Percentiles rank a stretch among this genome's conserved stretches.
phyloP scores from a whole-genome alignment of 2,888 invertebrate genomes.

The Brachypalpus laphriformis region DNA sequence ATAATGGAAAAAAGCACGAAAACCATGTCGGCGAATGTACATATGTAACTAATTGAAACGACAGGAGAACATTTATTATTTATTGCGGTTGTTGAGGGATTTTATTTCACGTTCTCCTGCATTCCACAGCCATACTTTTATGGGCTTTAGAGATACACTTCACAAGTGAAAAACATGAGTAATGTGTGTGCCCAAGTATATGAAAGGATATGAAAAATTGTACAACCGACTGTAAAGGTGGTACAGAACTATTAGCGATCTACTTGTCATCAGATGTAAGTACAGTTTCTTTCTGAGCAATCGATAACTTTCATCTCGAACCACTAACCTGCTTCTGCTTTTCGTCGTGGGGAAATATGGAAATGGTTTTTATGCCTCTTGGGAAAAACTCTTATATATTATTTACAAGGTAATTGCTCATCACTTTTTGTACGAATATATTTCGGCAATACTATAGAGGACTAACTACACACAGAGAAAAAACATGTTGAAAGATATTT shows the following conservation, averaged over 20 bases:
- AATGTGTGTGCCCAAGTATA: neutral
- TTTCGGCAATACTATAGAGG: too few relatives aligned
- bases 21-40: neutral
- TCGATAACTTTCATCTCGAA: neutral
- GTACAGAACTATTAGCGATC: too few relatives aligned
- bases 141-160: neutral
- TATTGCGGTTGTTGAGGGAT: constrained; percentile 48
- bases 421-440: neutral
- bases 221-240: too few relatives aligned
- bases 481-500: too few relatives aligned
- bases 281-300: neutral
- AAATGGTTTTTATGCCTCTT: too few relatives aligned
- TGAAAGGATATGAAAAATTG: too few relatives aligned
- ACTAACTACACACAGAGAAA: too few relatives aligned
- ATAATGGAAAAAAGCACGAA: neutral
- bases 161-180: neutral
- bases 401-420: neutral
- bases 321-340: neutral
- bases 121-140: neutral
- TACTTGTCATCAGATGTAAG: too few relatives aligned
- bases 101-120: neutral
- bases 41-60: constrained; percentile 61
- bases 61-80: constrained; percentile 62
- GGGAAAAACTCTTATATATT: neutral
- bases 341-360: neutral